These are phyloP conservation scores for Lamprotornis superbus DNA, from an alignment of 2,113 vertebrate genomes.

Conservation along the genomic window DNA sequence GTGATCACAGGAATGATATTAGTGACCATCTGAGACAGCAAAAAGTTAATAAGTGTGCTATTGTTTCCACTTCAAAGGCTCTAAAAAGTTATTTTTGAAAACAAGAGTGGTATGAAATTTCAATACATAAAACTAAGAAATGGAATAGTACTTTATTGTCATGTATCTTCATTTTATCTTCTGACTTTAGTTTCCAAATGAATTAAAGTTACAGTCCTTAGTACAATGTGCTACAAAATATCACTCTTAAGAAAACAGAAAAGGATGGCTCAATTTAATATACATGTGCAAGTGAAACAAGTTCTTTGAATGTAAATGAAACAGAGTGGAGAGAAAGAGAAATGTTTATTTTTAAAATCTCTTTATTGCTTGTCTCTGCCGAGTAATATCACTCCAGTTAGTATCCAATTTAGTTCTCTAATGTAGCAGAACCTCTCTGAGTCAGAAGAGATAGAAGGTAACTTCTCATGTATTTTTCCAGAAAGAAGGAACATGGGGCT, in stretches of 20 bases:
- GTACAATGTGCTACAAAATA: not conserved
- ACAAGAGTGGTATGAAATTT: not conserved
- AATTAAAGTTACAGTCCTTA: not conserved
- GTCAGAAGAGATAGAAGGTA: not conserved
- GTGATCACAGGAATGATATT: not conserved
- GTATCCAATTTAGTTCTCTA: not conserved
- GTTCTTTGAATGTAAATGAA: not conserved
- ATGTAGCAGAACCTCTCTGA: not conserved
- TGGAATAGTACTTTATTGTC: not conserved
- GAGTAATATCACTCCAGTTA: not conserved
- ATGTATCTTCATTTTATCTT: not conserved
- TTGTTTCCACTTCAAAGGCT: not conserved
- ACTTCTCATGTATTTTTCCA: not conserved
- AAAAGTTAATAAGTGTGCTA: not conserved
- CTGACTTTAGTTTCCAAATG: not conserved
- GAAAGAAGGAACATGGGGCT: not conserved
- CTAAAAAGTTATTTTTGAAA: not conserved
- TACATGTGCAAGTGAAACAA: not conserved
- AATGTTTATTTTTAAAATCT: not conserved
- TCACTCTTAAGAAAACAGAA: not conserved
- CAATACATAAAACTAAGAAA: not conserved
- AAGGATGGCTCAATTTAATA: not conserved
- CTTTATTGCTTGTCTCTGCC: not conserved
- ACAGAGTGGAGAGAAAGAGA: not conserved
- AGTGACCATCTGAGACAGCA: not conserved